phyloP scores from a whole-genome alignment of 2,888 invertebrate genomes.

The Drosophila merina region DNA sequence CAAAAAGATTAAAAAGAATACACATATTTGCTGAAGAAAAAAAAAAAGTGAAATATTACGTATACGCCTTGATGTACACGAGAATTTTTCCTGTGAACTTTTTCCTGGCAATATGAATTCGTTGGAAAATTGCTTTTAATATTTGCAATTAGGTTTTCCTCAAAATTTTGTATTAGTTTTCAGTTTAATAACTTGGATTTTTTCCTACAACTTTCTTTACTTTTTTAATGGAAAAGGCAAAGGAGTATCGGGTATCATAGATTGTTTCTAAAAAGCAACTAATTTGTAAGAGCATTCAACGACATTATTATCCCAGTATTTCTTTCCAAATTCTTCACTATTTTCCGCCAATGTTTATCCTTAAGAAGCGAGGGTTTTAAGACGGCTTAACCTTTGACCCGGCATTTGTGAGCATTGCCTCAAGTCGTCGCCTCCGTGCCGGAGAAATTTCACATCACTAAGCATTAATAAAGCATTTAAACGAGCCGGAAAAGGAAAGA shows the following conservation, averaged over 20 bases:
- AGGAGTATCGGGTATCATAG: too few species aligned
- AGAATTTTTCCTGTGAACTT: neutral
- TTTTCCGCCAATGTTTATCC: neutral
- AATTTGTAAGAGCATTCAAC: too few species aligned
- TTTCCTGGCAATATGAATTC: neutral
- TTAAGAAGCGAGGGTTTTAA: conserved; percentile 4
- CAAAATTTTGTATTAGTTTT: too few species aligned
- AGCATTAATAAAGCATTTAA: conserved; percentile 28
- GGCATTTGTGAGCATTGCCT: conserved; percentile 4
- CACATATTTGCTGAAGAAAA: neutral
- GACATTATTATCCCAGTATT: too few species aligned
- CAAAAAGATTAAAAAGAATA: neutral
- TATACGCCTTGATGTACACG: neutral
- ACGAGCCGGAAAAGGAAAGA: conserved; percentile 19
- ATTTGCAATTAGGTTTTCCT: too few species aligned
- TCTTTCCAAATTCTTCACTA: neutral
- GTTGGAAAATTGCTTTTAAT: neutral
- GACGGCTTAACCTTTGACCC: conserved; percentile 31
- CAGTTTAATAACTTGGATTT: too few species aligned
- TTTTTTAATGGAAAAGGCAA: too few species aligned
- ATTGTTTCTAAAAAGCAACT: too few species aligned
- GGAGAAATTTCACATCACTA: conserved; percentile 35
- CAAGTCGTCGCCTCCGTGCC: conserved; percentile 10
- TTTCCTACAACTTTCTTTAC: too few species aligned
- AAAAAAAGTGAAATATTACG: neutral